These are phyloP conservation scores for Nebria ingens DNA, from an alignment of 1,140 invertebrate species.

Conservation along the genomic window DNA sequence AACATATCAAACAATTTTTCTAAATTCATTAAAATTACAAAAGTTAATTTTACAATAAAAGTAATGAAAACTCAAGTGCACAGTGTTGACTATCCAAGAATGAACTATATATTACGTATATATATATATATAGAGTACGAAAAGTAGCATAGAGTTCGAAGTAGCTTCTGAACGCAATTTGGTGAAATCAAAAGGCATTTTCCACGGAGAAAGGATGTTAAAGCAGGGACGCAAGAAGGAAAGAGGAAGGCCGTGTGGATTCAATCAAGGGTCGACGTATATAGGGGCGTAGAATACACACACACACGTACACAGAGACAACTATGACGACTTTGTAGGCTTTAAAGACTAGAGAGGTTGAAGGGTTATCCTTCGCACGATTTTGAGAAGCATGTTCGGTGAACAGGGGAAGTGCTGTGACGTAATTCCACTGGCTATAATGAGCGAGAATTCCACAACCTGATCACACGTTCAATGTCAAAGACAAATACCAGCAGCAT, in stretches of 20 bases:
- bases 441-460: neutral
- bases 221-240: neutral
- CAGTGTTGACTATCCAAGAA: too few species aligned
- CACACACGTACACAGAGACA: too few species aligned
- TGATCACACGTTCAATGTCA: constrained; percentile 4
- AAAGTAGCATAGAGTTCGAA: too few species aligned
- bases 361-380: too few species aligned
- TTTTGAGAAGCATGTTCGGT: neutral
- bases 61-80: too few species aligned
- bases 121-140: too few species aligned
- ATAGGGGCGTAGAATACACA: neutral
- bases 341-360: neutral
- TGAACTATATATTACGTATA: too few species aligned
- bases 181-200: constrained; percentile 6
- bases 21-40: too few species aligned
- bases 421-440: constrained; percentile 6
- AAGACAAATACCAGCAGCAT: neutral
- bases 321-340: too few species aligned
- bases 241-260: neutral
- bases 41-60: too few species aligned
- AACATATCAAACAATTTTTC: too few species aligned
- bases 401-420: neutral
- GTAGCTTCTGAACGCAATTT: constrained; percentile 1
- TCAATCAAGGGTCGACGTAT: neutral
- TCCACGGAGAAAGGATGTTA: too few species aligned